These are phyloP conservation scores for Hedya salicella DNA, from an alignment of 2,888 invertebrate genomes.

Conservation along the genomic window DNA sequence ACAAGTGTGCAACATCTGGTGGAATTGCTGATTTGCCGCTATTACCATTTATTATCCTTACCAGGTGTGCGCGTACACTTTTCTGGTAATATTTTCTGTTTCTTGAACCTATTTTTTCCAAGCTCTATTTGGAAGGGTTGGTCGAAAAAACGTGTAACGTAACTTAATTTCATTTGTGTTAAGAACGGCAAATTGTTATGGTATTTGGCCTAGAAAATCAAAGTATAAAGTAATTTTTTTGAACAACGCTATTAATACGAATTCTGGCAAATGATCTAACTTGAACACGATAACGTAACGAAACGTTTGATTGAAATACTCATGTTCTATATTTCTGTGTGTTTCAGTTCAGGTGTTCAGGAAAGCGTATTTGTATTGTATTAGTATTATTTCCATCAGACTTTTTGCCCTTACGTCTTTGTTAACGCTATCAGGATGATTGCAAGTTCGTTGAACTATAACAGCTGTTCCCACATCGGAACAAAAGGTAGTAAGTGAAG, in stretches of 20 bases:
- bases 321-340: too few relatives aligned
- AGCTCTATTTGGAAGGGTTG: background rate
- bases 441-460: conserved; percentile 55
- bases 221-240: too few relatives aligned
- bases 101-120: conserved; percentile 9
- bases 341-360: too few relatives aligned
- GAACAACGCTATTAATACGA: too few relatives aligned
- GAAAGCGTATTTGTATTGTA: too few relatives aligned
- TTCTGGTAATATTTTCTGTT: conserved; percentile 15
- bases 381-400: too few relatives aligned
- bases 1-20: conserved; percentile 48
- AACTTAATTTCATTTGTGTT: too few relatives aligned
- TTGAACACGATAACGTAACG: too few relatives aligned
- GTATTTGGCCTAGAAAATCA: too few relatives aligned
- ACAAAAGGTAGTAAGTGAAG: background rate
- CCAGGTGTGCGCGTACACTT: conserved; percentile 44
- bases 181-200: too few relatives aligned
- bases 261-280: too few relatives aligned
- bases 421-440: conserved; percentile 10
- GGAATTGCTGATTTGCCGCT: conserved; percentile 46
- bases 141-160: background rate
- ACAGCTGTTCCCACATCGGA: conserved; percentile 36
- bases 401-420: background rate
- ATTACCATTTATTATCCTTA: conserved; percentile 43
- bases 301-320: too few relatives aligned